Evolutionary conservation across 2,888 invertebrate genomes (phyloP), one percentile per base, ranked within the genome.

Genomic region (Cephus nigrinus): DNA sequence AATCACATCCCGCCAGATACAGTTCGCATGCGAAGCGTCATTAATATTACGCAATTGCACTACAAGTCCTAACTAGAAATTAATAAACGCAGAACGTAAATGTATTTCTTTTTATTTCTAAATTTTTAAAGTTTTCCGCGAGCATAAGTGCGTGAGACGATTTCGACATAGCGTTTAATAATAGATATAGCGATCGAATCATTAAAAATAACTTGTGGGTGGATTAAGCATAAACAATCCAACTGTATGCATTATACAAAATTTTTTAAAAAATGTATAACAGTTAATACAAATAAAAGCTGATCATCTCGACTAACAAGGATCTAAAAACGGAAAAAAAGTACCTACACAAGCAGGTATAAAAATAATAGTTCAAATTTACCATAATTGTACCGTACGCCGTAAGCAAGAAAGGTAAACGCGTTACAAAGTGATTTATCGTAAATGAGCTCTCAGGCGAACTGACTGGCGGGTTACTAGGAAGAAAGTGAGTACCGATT

Each of bases 131-230:
- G 55, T 23, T 55, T 9, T 55, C 23, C 80, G 72, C 78, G 80
- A 78, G 76, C 55, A 12, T 71, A 79, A 80, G 78, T 79, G 75
- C 73, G 33, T n/a, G 32, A 12, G 12, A 68, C 55, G 23, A 11
- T 34, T n/a, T 23, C 34, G 68, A 69, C 31, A 33, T 69, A 74
- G 69, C 55, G 23, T 55, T 55, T 55, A 55, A 55, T 55, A 55
- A 55, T 55, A 55, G 55, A 55, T 23, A 55, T 55, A 55, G 55
- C 55, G 55, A 23, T 23, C 55, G 23, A 55, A 55, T 55, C 55
- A 23, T 55, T 55, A 55, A 55, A 55, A 55, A 55, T 55, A 55
- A 55, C 55, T 55, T 55, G 2, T 2, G 55, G 0, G 55, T 55
- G 55, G 23, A 55, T 55, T 55, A 55, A 23, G 55, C 55, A 55